Conservation (phyloP, 2,888 invertebrate genomes). For the Autographa gamma region DNA sequence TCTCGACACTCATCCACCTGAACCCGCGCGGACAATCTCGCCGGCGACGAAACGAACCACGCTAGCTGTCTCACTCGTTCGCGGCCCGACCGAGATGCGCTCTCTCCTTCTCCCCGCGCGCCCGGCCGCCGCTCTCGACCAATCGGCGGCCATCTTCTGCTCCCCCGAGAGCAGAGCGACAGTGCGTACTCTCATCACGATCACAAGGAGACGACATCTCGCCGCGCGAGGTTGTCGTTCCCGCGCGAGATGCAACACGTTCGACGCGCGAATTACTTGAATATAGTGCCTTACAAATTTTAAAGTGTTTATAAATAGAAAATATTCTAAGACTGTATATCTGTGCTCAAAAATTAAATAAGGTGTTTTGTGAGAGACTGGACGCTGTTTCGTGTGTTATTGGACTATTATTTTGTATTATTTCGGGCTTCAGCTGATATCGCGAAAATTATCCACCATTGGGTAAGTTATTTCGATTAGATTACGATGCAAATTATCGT, state of each 20-base stretch:
- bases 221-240: conserved; percentile 85
- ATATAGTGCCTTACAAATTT: conserved; percentile 75
- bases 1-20: conserved; percentile 80
- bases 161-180: conserved; percentile 89
- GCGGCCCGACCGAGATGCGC: conserved; percentile 77
- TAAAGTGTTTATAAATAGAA: conserved; percentile 67
- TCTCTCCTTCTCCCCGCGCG: conserved; percentile 84
- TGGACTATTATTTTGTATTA: conserved; percentile 76
- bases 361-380: conserved; percentile 82
- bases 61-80: conserved; percentile 83
- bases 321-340: conserved; percentile 70
- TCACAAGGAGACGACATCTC: conserved; percentile 88
- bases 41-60: conserved; percentile 80
- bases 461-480: conserved; percentile 87
- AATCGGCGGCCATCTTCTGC: conserved; percentile 87
- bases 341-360: conserved; percentile 78
- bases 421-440: conserved; percentile 80
- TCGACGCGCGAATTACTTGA: conserved; percentile 74
- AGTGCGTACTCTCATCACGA: conserved; percentile 88
- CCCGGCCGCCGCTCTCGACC: conserved; percentile 83
- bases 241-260: conserved; percentile 73
- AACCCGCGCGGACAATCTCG: conserved; percentile 83
- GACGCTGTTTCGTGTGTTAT: conserved; percentile 69
- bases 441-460: conserved; percentile 87
- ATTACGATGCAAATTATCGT: conserved; percentile 87